Evolutionary conservation across 2,888 invertebrate species (phyloP).

Genomic region (Aphodius granarius): DNA sequence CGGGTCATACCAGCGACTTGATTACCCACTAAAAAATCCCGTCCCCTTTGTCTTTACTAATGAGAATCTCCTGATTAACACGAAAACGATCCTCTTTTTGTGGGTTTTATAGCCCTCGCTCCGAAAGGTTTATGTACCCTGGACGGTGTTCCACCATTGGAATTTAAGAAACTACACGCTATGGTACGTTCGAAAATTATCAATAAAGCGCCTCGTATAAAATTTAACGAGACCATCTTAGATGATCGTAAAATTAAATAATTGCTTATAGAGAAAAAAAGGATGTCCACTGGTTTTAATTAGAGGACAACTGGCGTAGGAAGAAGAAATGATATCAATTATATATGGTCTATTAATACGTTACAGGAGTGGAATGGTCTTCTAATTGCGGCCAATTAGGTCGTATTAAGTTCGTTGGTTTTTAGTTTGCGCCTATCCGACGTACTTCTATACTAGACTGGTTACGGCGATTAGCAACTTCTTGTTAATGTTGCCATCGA

Average conservation of each 20-base stretch:
- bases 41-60: slow-evolving; percentile 34
- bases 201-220: background rate
- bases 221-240: background rate
- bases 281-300: background rate
- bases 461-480: background rate
- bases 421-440: background rate
- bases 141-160: background rate
- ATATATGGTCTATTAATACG: slow-evolving; percentile 5
- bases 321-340: background rate
- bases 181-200: background rate
- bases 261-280: background rate
- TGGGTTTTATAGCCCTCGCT: background rate
- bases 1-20: slow-evolving; percentile 11
- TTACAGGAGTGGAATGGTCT: slow-evolving; percentile 15
- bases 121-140: slow-evolving; percentile 16
- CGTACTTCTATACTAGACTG: background rate
- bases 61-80: slow-evolving; percentile 35
- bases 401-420: slow-evolving; percentile 19
- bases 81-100: slow-evolving; percentile 13
- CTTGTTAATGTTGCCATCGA: background rate
- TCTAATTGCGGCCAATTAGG: slow-evolving; percentile 22
- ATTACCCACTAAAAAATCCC: slow-evolving; percentile 26
- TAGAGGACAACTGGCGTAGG: background rate
- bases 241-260: background rate
- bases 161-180: slow-evolving; percentile 2